A percentile compares a stretch with the other conserved stretches of the same genome.
Evolutionary conservation across 2,113 vertebrate genomes (phyloP).

Genomic region (Clarias macrocephalus): DNA sequence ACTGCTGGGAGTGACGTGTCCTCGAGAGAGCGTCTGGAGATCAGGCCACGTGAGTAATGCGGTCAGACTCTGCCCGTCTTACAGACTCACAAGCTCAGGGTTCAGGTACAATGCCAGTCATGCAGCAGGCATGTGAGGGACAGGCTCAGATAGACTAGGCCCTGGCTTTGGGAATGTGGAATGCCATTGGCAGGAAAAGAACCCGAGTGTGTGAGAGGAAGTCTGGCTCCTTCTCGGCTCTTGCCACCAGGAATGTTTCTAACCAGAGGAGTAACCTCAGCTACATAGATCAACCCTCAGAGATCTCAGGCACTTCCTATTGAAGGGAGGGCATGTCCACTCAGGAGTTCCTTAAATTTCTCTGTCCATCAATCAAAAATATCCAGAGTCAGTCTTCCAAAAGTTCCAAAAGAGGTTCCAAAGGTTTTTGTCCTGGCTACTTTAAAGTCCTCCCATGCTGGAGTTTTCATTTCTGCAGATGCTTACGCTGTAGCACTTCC

Average conservation of each 20-base stretch:
- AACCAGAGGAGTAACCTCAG: neutral
- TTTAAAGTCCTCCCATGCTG: neutral
- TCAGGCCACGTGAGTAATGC: neutral
- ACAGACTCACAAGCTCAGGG: neutral
- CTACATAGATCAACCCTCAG: neutral
- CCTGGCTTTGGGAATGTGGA: neutral
- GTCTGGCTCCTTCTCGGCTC: neutral
- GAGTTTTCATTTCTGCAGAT: neutral
- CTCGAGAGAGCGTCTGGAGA: neutral
- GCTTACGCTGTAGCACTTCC: neutral
- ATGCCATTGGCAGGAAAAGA: neutral
- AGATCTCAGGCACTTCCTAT: neutral
- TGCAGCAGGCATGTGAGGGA: neutral
- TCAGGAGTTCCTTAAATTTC: neutral
- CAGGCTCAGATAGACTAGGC: neutral
- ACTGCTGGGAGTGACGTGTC: neutral
- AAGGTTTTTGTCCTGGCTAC: neutral
- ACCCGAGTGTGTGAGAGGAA: neutral
- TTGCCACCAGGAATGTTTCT: neutral
- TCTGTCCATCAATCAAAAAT: neutral
- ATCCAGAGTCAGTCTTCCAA: neutral
- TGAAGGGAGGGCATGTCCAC: neutral
- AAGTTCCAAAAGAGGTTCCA: neutral
- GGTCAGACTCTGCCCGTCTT: neutral
- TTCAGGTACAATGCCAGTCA: neutral